phyloP scores from a whole-genome alignment of 2,113 vertebrate genomes.

The Nothobranchius kuhntae region DNA sequence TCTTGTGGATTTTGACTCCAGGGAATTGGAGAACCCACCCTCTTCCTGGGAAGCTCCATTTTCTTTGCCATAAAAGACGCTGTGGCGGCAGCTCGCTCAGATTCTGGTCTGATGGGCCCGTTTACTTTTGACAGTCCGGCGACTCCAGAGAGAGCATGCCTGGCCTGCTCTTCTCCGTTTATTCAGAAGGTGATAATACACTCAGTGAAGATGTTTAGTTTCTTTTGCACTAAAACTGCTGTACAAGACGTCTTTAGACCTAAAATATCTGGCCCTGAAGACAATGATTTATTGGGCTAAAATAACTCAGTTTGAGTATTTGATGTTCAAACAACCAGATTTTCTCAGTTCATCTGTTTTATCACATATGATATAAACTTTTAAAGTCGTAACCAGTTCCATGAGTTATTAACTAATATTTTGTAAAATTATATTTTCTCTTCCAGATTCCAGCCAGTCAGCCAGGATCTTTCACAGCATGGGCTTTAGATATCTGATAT shows the following conservation, averaged over 20 bases:
- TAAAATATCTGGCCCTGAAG: no score
- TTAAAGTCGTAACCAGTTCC: no score
- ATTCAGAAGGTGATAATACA: constrained; percentile 78
- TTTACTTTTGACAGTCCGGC: constrained; percentile 82
- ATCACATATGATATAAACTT: no score
- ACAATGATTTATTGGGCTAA: no score
- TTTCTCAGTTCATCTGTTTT: no score
- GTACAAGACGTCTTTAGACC: no score
- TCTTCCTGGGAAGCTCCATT: constrained; percentile 84
- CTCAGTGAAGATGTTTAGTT: not conserved
- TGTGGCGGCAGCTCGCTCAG: constrained; percentile 66
- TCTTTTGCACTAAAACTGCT: no score
- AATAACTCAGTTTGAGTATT: no score
- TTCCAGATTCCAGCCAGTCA: constrained; percentile 63
- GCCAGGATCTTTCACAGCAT: constrained; percentile 57
- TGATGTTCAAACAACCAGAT: no score
- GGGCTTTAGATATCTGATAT: constrained; percentile 70
- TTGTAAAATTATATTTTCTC: not conserved
- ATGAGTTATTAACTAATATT: not conserved
- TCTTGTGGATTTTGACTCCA: constrained; percentile 33
- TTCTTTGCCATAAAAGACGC: constrained; percentile 87
- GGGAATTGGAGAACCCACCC: constrained; percentile 82
- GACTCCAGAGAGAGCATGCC: constrained; percentile 77
- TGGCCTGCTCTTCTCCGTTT: constrained; percentile 83
- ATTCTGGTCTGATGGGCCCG: constrained; percentile 71